A percentile compares a stretch with the other conserved stretches of the same genome.
These are phyloP conservation scores for Corythoichthys haematopterus DNA, from an alignment of 2,113 vertebrate species.

Conservation along the genomic window DNA sequence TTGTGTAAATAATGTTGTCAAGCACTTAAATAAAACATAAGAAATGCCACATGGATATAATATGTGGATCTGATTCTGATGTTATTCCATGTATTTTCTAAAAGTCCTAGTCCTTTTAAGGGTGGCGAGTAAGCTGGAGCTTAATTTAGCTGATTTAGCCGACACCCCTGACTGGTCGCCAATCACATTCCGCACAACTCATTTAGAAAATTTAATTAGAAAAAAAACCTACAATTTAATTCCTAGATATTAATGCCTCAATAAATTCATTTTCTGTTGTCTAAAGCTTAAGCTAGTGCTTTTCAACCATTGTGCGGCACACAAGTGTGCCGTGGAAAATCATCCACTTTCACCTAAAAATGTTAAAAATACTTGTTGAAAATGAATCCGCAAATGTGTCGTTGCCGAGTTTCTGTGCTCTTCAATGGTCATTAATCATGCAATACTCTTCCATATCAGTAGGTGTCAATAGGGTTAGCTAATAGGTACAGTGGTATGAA, in stretches of 20 bases:
- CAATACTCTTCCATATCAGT: too few relatives aligned
- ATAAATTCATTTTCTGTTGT: neutral
- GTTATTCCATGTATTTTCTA: neutral
- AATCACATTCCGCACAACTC: neutral
- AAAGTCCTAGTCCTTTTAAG: neutral
- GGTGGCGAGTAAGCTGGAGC: neutral
- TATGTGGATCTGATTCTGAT: slow-evolving; percentile 29
- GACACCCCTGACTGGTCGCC: neutral
- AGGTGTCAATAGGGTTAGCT: too few relatives aligned
- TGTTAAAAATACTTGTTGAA: too few relatives aligned
- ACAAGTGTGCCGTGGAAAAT: too few relatives aligned
- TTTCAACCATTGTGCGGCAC: too few relatives aligned
- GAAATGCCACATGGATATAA: neutral
- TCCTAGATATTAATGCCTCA: neutral
- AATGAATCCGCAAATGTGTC: too few relatives aligned
- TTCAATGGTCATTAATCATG: too few relatives aligned
- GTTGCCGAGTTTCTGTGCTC: too few relatives aligned
- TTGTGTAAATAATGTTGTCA: slow-evolving; percentile 28
- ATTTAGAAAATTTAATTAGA: neutral
- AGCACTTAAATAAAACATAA: slow-evolving; percentile 10
- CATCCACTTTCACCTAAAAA: too few relatives aligned
- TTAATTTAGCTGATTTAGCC: neutral
- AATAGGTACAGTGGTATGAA: too few relatives aligned
- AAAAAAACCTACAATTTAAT: neutral
- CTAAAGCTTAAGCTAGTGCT: too few relatives aligned